These are phyloP conservation scores for Eumaeus atala DNA, from an alignment of 1,140 invertebrate genomes.

Conservation along the genomic window DNA sequence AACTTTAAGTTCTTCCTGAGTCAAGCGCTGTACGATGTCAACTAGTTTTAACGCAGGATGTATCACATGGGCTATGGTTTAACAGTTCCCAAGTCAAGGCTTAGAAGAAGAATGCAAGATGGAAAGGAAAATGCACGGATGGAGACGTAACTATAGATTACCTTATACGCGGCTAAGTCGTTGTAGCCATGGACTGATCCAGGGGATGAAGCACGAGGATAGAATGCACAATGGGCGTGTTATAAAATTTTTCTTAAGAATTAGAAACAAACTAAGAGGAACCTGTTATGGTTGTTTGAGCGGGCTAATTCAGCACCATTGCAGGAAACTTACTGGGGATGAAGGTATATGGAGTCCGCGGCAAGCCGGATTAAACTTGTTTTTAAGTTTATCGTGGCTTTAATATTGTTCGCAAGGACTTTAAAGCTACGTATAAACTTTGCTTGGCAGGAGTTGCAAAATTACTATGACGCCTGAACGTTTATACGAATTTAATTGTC, in stretches of 20 bases:
- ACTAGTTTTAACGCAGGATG: too few species aligned
- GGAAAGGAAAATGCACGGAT: too few species aligned
- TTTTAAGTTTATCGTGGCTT: constrained; percentile 66
- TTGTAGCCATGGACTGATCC: too few species aligned
- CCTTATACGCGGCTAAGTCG: too few species aligned
- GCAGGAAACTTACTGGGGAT: constrained; percentile 50
- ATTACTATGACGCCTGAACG: constrained; percentile 19
- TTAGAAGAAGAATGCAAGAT: too few species aligned
- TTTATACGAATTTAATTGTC: constrained; percentile 24
- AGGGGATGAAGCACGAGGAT: too few species aligned
- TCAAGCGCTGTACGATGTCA: too few species aligned
- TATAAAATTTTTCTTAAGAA: neutral
- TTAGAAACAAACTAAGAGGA: neutral
- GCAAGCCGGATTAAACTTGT: constrained; percentile 64
- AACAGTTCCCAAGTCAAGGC: too few species aligned
- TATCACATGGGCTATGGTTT: too few species aligned
- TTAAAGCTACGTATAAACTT: constrained; percentile 52
- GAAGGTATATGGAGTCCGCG: constrained; percentile 50
- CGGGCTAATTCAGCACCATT: constrained; percentile 46
- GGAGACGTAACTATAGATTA: too few species aligned
- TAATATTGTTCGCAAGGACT: constrained; percentile 64
- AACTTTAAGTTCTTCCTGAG: too few species aligned
- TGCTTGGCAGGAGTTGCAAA: constrained; percentile 34
- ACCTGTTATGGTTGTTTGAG: constrained; percentile 27
- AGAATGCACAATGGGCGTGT: too few species aligned